These are phyloP conservation scores for Hemibagrus wyckioides DNA, from an alignment of 2,113 vertebrate genomes.

Conservation along the genomic window DNA sequence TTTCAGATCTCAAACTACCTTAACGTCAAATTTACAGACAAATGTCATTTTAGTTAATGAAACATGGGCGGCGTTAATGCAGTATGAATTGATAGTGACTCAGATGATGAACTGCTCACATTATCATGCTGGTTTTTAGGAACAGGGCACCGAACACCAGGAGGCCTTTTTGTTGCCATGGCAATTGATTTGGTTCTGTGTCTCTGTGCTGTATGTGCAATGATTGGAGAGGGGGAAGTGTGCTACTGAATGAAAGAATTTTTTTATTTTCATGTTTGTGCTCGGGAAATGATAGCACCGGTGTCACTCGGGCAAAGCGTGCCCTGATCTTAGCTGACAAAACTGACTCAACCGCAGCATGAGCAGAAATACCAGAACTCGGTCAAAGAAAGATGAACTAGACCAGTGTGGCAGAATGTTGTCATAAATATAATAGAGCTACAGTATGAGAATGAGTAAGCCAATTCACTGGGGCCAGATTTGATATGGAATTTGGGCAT, in stretches of 20 bases:
- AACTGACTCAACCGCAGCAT: not conserved
- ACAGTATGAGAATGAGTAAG: not conserved
- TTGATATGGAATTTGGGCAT: not conserved
- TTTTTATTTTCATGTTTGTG: conserved; percentile 41
- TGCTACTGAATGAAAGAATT: conserved; percentile 33
- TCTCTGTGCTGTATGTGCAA: conserved; percentile 47
- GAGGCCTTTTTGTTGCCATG: conserved; percentile 59
- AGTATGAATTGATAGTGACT: conserved; percentile 47
- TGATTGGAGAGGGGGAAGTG: conserved; percentile 35
- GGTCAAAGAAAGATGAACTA: not conserved
- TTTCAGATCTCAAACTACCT: not conserved
- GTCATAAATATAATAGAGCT: not conserved
- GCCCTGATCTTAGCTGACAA: not conserved
- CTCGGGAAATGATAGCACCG: conserved; percentile 21
- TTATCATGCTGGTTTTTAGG: conserved; percentile 55
- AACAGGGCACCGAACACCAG: conserved; percentile 48
- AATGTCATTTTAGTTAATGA: conserved; percentile 24
- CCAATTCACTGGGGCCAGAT: not conserved
- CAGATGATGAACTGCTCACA: conserved; percentile 52
- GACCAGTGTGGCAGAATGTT: not conserved
- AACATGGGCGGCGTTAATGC: conserved; percentile 15
- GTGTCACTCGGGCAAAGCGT: not conserved
- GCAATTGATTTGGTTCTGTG: conserved; percentile 57
- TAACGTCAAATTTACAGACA: conserved; percentile 3
- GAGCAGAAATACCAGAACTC: not conserved